phyloP scores from a whole-genome alignment of 2,113 vertebrate genomes.

The Leucoraja erinaceus region DNA sequence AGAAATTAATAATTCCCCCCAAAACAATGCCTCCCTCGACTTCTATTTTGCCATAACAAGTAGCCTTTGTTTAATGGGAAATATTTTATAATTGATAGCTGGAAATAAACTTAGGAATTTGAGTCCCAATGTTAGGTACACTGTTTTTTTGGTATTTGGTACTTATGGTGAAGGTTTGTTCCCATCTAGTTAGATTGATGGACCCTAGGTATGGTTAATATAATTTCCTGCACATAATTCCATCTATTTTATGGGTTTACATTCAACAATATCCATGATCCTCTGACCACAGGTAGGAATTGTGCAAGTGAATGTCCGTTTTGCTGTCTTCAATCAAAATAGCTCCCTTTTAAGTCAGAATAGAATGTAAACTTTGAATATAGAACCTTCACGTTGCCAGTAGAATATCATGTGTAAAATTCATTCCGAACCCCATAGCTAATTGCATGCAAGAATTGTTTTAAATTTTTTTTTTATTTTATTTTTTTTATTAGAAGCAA shows the following conservation, averaged over 20 bases:
- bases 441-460: no score
- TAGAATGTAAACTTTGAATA: not conserved
- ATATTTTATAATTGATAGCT: not conserved
- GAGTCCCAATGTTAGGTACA: not conserved
- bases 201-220: not conserved
- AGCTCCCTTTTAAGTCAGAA: not conserved
- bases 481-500: no score
- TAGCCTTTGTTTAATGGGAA: not conserved
- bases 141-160: not conserved
- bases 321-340: not conserved
- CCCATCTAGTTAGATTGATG: not conserved
- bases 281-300: not conserved
- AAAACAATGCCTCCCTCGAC: not conserved
- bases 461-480: no score
- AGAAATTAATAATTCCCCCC: not conserved
- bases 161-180: not conserved
- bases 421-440: no score
- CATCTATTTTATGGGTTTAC: no score
- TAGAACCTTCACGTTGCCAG: not conserved
- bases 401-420: not conserved
- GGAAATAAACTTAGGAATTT: not conserved
- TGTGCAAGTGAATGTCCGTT: not conserved
- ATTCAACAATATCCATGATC: not conserved
- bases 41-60: not conserved
- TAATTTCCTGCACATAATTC: not conserved